These are phyloP conservation scores for Diabrotica balteata DNA, from an alignment of 2,888 invertebrate genomes.

Conservation along the genomic window DNA sequence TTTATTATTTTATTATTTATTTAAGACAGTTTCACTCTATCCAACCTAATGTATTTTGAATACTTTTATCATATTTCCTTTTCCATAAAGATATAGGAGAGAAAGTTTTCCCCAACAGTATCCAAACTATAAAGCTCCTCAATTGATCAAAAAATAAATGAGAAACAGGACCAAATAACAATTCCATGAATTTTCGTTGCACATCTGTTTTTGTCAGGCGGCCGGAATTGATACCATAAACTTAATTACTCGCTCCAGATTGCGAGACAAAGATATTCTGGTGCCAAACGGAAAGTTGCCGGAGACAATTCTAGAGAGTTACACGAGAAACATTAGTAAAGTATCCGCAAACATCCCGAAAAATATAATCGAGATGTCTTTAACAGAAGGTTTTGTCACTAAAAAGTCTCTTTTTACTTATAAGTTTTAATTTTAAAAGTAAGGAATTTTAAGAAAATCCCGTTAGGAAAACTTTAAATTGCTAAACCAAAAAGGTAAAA, in stretches of 20 bases:
- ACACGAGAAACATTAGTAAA: slow-evolving; percentile 5
- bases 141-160: slow-evolving; percentile 17
- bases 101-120: not conserved
- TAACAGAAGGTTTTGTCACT: not conserved
- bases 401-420: not conserved
- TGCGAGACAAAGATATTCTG: slow-evolving; percentile 14
- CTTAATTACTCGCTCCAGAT: slow-evolving; percentile 20
- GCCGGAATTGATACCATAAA: slow-evolving; percentile 20
- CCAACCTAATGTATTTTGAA: no score
- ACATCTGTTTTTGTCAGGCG: slow-evolving; percentile 22
- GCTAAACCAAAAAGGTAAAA: no score
- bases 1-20: no score
- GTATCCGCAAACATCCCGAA: slow-evolving; percentile 2
- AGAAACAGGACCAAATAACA: slow-evolving; percentile 13
- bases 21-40: no score
- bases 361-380: not conserved
- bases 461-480: no score
- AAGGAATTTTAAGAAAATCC: no score
- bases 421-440: no score
- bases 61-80: no score
- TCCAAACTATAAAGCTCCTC: not conserved
- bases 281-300: slow-evolving; percentile 12
- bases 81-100: no score
- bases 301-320: not conserved
- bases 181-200: slow-evolving; percentile 9